Conservation (phyloP, 2,113 vertebrate genomes). For the Empidonax traillii region DNA sequence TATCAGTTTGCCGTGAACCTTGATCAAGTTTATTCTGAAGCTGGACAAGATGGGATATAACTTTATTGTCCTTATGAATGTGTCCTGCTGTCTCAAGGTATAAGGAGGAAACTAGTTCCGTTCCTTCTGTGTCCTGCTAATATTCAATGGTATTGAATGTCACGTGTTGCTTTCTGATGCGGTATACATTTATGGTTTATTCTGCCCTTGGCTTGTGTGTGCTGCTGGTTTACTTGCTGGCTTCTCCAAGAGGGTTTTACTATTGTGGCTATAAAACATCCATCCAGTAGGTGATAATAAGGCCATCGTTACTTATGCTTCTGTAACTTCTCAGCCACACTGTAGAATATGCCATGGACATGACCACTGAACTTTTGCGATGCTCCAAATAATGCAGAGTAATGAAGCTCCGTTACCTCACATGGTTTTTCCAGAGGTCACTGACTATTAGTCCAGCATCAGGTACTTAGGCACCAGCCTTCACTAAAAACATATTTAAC, state of each 20-base stretch:
- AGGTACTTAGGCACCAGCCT: not conserved
- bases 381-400: not conserved
- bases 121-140: not conserved
- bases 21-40: not conserved
- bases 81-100: not conserved
- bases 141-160: not conserved
- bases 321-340: not conserved
- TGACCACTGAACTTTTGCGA: not conserved
- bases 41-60: not conserved
- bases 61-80: not conserved
- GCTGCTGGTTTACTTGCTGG: not conserved
- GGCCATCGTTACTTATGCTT: not conserved
- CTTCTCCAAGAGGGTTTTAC: not conserved
- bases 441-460: not conserved
- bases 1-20: not conserved
- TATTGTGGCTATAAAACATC: not conserved
- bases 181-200: not conserved
- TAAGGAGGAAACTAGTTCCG: not conserved
- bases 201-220: rapidly evolving
- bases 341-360: not conserved
- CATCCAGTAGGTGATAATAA: not conserved
- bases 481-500: not conserved
- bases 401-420: not conserved
- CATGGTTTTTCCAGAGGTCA: not conserved
- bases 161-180: not conserved